Percentiles rank a stretch among this genome's conserved stretches.
These are phyloP conservation scores for Corydoras sp. DNA, from an alignment of 2,113 vertebrate species.

Conservation along the genomic window DNA sequence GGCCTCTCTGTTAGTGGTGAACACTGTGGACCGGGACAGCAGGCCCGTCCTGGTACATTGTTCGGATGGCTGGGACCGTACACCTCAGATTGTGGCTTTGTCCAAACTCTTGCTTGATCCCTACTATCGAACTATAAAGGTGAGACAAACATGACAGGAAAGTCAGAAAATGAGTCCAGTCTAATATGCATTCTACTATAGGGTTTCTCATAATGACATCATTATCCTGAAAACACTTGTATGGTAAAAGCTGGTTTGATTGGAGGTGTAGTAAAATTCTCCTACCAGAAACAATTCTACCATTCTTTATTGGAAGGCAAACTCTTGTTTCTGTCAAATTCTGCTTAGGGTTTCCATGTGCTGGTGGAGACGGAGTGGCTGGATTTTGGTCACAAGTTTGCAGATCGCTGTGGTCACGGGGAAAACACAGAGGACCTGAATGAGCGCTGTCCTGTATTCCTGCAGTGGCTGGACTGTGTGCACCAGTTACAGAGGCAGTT, in stretches of 20 bases:
- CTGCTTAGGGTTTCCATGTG: slow-evolving; percentile 88
- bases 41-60: slow-evolving; percentile 93
- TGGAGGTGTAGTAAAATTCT: too few species aligned
- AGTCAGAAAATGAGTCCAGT: too few species aligned
- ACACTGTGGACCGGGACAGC: slow-evolving; percentile 85
- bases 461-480: slow-evolving; percentile 98
- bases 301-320: too few species aligned
- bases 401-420: slow-evolving; percentile 93
- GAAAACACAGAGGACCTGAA: slow-evolving; percentile 93
- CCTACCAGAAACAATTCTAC: too few species aligned
- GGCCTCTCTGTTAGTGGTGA: slow-evolving; percentile 83
- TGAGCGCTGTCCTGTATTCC: slow-evolving; percentile 94
- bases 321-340: background rate
- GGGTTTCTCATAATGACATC: too few species aligned
- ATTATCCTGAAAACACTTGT: too few species aligned
- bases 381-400: slow-evolving; percentile 97
- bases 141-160: slow-evolving; percentile 41
- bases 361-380: slow-evolving; percentile 96
- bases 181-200: too few species aligned
- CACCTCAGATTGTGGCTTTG: slow-evolving; percentile 91
- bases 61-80: slow-evolving; percentile 96
- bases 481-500: slow-evolving; percentile 98
- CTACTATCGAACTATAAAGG: slow-evolving; percentile 93
- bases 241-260: too few species aligned
- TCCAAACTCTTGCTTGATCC: slow-evolving; percentile 93